Base-by-base conservation (phyloP, 2,113 vertebrate species). In the Hassar affinis region DNA sequence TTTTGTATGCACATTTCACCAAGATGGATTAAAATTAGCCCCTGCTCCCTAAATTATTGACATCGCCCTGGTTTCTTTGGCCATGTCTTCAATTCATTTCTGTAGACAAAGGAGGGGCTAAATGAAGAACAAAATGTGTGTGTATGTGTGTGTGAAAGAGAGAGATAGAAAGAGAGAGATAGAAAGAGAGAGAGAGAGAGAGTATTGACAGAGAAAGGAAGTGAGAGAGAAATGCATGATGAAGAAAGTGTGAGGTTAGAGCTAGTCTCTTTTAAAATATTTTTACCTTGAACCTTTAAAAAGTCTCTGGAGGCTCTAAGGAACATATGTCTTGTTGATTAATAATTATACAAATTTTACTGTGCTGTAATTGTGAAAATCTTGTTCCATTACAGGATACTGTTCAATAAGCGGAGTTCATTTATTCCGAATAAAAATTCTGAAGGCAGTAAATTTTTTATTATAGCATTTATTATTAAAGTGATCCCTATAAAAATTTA, bases 1-100 rank as follows among this genome's bases (percentile, higher is more conserved):
- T 90, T 88, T 83, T 90, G 91, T 91, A 88, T 92, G 91, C 91
- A 88, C 91, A 90, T 89, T 80, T 85, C 88, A 27, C 81, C 78
- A 87, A 91, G 92, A 93, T 92, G 89, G 90, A 93, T 94, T 91
- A 89, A 91, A 93, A 92, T 93, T 86, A 92, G 91, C 91, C 89
- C 89, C 85, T 82, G 83, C 91, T 91, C 76, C 85, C 92, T 93
- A 91, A 93, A 92, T 94, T 91, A 93, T 94, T 93, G 91, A 93
- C 91, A 90, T 88, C 17, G 62, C 82, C 79, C 74, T 71, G 51
- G 64, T 86, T 91, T 89, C 89, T 87, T 64, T 9, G 79, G 83
- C 81, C 81, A 85, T 81, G 79, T 88, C 84, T 88, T 89, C 87
- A 85, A 90, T 92, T 89, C 85, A 88, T 92, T 92, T 87, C 56